Conservation (phyloP, 2,113 vertebrate species). For the Fregata magnificens region DNA sequence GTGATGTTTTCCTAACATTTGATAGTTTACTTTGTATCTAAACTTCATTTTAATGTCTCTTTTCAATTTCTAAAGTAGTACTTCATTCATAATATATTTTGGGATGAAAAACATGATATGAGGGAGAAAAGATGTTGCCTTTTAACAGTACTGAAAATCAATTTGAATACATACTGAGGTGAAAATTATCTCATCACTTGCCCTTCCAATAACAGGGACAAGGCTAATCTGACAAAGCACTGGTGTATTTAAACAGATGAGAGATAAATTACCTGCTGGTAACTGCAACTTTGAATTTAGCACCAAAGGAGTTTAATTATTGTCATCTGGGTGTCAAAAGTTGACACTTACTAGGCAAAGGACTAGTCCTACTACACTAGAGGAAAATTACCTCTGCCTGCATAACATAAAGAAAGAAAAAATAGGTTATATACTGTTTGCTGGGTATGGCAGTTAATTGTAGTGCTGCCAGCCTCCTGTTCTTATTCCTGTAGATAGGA, state of each 20-base stretch:
- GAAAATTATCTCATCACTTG: background rate
- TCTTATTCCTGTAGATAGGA: background rate
- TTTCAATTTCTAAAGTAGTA: background rate
- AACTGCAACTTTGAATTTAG: background rate
- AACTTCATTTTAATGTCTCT: background rate
- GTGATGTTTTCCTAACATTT: background rate
- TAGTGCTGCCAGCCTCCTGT: background rate
- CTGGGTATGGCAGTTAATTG: background rate
- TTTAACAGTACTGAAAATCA: background rate
- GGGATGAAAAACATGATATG: background rate
- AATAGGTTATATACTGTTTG: background rate
- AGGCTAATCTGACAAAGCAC: background rate
- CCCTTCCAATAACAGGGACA: background rate
- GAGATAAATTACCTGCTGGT: background rate
- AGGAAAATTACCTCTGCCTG: background rate
- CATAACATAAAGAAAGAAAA: background rate
- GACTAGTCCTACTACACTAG: background rate
- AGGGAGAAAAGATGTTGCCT: background rate
- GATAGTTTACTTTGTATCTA: background rate
- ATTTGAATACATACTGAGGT: background rate
- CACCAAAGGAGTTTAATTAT: background rate
- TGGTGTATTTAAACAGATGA: background rate
- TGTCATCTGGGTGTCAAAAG: background rate
- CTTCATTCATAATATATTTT: background rate
- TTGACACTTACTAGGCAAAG: background rate